Evolutionary conservation across 1,140 invertebrate species (phyloP).

Genomic region (Cheumatopsyche charites): DNA sequence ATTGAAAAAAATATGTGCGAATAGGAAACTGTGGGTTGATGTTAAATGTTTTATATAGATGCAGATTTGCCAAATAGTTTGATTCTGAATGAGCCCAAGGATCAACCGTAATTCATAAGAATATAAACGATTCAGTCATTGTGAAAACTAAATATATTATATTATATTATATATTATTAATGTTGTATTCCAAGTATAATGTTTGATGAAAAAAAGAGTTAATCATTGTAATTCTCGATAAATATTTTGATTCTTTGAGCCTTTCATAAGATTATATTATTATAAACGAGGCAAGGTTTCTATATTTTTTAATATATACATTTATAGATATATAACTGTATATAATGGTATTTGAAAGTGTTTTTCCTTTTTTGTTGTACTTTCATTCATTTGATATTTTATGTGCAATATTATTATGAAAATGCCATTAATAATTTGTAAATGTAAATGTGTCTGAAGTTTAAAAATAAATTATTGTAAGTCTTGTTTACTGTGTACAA

Average conservation of each 20-base stretch:
- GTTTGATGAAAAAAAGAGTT: background rate
- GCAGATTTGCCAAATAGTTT: background rate
- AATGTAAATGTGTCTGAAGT: constrained; percentile 33
- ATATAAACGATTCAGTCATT: background rate
- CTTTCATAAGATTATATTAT: constrained; percentile 28
- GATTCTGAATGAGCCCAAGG: constrained; percentile 9
- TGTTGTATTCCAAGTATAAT: constrained; percentile 1
- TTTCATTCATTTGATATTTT: constrained; percentile 23
- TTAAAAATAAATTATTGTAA: constrained; percentile 30
- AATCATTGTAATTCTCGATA: background rate
- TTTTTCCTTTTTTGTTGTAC: constrained; percentile 30
- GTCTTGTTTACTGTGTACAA: constrained; percentile 42
- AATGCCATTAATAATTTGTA: constrained; percentile 28
- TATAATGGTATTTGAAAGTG: constrained; percentile 35
- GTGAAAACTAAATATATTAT: background rate
- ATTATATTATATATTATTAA: background rate
- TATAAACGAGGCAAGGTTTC: background rate
- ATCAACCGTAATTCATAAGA: background rate
- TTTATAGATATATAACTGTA: constrained; percentile 36
- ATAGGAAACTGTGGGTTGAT: constrained; percentile 10
- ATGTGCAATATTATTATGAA: constrained; percentile 27
- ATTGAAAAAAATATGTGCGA: background rate
- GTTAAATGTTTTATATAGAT: constrained; percentile 5
- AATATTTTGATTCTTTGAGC: constrained; percentile 5
- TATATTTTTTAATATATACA: constrained; percentile 19